Base-by-base conservation (phyloP, 2,888 invertebrate genomes). In the Hydroisotoma schaefferi region DNA sequence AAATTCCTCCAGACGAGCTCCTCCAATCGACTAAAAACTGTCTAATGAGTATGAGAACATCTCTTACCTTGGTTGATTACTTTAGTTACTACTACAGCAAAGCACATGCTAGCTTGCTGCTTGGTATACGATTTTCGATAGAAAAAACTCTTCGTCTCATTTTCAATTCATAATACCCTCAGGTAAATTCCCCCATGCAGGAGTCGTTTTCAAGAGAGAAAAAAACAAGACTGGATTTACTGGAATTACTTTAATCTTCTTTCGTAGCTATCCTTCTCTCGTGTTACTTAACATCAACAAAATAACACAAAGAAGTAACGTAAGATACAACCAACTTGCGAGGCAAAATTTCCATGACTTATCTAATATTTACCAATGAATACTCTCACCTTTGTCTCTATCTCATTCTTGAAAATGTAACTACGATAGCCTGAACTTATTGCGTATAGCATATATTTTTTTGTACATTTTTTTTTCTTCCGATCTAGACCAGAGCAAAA, bases 281-380 rank as follows among this genome's bases (percentile, higher is more conserved):
- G n/a, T n/a, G n/a, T n/a, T n/a, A n/a, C 5, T 40, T 40, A 18
- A 40, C 40, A 40, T 40, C 40, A 40, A 40, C 40, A 40, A 40
- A 5, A 20, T 20, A 10, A 15, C 15, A 15, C 5, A 40, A 40
- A 15, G n/a, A 40, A 40, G 40, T 40, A 10, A 8, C 33, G 15
- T 10, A 33, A 10, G 8, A 8, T 10, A 8, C 15, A 8, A 33
- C 15, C 33, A 8, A 10, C 33, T 15, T 33, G 33, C 33, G 8
- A 33, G 15, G 8, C 33, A 33, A 33, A 33, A 33, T 15, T 33
- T 15, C 33, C 8, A 33, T 10, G 33, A 40, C 8, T n/a, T n/a
- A n/a, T n/a, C n/a, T 5, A 40, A 15, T 10, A 40, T 40, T 40
- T 20, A 40, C n/a, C n/a, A n/a, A 40, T 20, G 20, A 15, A 40